Conservation (phyloP, 2,797 vertebrate genomes). For the Anableps anableps region DNA sequence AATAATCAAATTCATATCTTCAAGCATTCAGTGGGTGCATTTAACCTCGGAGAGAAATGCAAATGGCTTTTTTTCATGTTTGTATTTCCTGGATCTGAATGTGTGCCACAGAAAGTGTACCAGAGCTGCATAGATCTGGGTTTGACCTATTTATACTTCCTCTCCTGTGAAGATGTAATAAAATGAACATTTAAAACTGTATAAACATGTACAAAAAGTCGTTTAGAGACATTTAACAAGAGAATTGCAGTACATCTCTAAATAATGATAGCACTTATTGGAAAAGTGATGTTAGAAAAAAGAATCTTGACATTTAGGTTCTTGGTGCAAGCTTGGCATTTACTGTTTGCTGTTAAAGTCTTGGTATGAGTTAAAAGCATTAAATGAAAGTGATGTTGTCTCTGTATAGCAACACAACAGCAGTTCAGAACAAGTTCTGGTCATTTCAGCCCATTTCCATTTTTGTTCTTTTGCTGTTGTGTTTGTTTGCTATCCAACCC, state of each 20-base stretch:
- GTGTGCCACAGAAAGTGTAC: too few relatives aligned
- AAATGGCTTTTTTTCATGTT: not conserved
- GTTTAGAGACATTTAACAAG: not conserved
- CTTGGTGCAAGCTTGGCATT: not conserved
- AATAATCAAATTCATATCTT: not conserved
- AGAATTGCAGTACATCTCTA: not conserved
- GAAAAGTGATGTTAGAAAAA: not conserved
- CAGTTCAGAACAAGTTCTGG: not conserved
- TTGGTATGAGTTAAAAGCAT: not conserved
- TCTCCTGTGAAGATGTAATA: slow-evolving; percentile 3
- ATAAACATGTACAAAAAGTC: not conserved
- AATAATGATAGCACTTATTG: not conserved
- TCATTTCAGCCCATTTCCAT: too few relatives aligned
- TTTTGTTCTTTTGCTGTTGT: too few relatives aligned
- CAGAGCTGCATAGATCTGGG: not conserved
- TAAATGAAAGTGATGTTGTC: slow-evolving; percentile 7
- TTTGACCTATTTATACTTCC: not conserved
- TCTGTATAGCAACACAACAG: slow-evolving; percentile 1
- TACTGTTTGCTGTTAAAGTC: not conserved
- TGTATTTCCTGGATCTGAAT: not conserved
- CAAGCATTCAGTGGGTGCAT: not conserved
- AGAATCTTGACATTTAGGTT: not conserved
- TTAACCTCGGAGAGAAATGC: not conserved
- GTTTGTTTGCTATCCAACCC: not conserved
- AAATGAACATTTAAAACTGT: not conserved